phyloP scores from a whole-genome alignment of 1,140 invertebrate species.

The Tetramorium parvispinum region DNA sequence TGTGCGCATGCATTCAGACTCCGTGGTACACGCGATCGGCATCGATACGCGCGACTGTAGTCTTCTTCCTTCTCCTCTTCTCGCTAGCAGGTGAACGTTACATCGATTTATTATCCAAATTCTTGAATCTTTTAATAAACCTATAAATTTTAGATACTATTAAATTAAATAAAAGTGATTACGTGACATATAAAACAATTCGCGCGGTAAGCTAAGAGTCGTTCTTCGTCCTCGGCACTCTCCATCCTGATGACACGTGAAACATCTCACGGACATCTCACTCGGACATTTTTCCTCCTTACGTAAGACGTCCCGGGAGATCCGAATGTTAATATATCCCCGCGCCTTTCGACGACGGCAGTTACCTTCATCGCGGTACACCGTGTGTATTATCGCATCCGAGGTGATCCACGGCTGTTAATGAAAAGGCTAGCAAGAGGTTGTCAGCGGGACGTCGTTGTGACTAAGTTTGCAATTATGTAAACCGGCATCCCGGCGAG shows the following conservation, averaged over 20 bases:
- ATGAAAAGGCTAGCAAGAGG: slow-evolving; percentile 37
- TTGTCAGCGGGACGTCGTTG: slow-evolving; percentile 60
- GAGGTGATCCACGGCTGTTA: slow-evolving; percentile 62
- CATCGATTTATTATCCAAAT: background rate
- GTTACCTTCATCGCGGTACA: slow-evolving; percentile 34
- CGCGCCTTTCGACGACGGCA: slow-evolving; percentile 26
- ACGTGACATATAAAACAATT: background rate
- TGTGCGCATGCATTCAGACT: slow-evolving; percentile 4
- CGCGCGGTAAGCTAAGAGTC: slow-evolving; percentile 35
- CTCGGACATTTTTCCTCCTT: slow-evolving; percentile 62
- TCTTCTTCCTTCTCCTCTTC: background rate
- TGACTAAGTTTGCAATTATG: slow-evolving; percentile 71
- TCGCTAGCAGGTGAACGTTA: background rate
- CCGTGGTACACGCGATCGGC: background rate
- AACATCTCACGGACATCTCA: slow-evolving; percentile 29
- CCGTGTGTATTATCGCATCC: slow-evolving; percentile 54
- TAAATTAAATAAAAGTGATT: background rate
- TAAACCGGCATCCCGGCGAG: slow-evolving; percentile 50
- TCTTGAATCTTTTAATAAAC: background rate
- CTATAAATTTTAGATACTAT: background rate
- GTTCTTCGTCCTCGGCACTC: slow-evolving; percentile 44
- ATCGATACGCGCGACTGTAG: background rate
- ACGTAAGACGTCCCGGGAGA: slow-evolving; percentile 54
- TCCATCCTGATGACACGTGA: slow-evolving; percentile 41
- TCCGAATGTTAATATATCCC: slow-evolving; percentile 67